Base-by-base conservation (phyloP, 1,140 invertebrate genomes). In the Pseudoatta argentina region DNA sequence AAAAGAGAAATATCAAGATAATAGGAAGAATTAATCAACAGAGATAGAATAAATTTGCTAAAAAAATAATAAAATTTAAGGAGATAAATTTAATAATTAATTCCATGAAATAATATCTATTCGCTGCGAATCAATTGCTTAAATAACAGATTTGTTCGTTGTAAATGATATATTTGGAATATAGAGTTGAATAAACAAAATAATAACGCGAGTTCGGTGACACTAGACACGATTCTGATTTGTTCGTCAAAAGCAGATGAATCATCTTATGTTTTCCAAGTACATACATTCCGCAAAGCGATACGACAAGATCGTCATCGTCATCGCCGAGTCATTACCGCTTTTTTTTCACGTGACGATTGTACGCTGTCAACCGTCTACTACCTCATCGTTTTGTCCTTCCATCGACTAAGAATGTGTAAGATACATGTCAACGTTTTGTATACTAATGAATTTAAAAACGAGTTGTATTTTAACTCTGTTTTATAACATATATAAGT, bases 231-330 rank as follows among this genome's bases (percentile, higher is more conserved):
- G 5, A 73, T 59, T 12, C 14, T 30, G 67, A 69, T 82, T 27
- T 51, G 21, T 24, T 24, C 55, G 39, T 0, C 18, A 48, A 57
- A 83, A 83, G 55, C 27, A 10, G 55, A 75, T 83, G 79, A 83
- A 63, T 83, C 79, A 83, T 83, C 27, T 61, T 24, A 24, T 18
- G 57, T 73, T 83, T 44, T 30, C 3, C 55, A 21, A 73, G 55
- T 18, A 34, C 14, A 34, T 18, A 34, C 14, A 34, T 82, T 73
- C 14, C 61, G 18, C 51, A 16, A 81, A 88, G 48, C 57, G 16
- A 21, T 4, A 67, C 57, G 67, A 67, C 67, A 85, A 55, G 81
- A 86, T 86, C 67, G 63, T 86, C 87, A 69, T 88, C 51, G 39
- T 67, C 72, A 51, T 69, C 69, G 75, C 53, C 27, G 24, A 63